These are phyloP conservation scores for Myotis brandtii DNA, from an alignment of 2,113 vertebrate species.

Conservation along the genomic window DNA sequence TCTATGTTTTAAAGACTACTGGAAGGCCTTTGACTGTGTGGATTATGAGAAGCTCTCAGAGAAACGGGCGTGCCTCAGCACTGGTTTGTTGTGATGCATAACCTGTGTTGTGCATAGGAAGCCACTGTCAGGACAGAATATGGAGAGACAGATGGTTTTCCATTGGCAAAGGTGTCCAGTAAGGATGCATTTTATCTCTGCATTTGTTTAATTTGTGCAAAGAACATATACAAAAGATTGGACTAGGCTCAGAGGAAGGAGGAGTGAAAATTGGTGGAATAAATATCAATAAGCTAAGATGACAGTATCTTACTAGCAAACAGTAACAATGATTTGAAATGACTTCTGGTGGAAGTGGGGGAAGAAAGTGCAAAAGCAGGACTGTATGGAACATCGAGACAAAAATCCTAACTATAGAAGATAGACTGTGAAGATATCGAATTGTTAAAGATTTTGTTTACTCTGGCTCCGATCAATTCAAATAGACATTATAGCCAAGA, in stretches of 20 bases:
- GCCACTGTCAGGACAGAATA: background rate
- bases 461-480: background rate
- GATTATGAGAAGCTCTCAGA: background rate
- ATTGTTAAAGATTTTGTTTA: background rate
- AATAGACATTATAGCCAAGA: background rate
- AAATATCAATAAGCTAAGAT: background rate
- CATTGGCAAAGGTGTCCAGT: too few relatives aligned
- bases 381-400: background rate
- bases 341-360: background rate
- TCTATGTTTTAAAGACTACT: background rate
- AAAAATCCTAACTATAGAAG: background rate
- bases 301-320: background rate
- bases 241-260: background rate
- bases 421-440: background rate
- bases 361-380: background rate
- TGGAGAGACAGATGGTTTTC: background rate
- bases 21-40: background rate
- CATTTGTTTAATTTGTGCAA: background rate
- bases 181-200: background rate
- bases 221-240: background rate
- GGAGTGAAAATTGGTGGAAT: background rate
- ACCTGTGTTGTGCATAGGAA: background rate
- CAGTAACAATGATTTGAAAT: background rate
- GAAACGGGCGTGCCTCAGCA: background rate
- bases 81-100: background rate